Evolutionary conservation across 2,113 vertebrate species (phyloP), one percentile per base, ranked within the genome.

Genomic region (Notothenia rossii): DNA sequence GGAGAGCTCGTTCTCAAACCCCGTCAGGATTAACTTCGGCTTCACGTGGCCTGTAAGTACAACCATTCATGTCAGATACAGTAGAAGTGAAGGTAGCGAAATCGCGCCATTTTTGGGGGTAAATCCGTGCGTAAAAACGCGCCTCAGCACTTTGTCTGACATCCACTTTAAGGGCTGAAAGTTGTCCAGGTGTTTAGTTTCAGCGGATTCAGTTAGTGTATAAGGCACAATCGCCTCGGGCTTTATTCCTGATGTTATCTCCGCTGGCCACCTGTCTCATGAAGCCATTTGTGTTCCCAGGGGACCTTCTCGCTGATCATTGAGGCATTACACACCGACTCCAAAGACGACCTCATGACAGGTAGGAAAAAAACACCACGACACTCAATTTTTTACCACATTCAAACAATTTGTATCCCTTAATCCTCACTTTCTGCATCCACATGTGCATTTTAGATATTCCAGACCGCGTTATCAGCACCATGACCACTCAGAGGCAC

Each of bases 301-400:
- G 98, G 98, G 72, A 99, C 98, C 72, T 99, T 99, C 93, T 99
- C 98, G 0, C 95, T 99, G 85, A 99, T 99, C 90, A 98, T 99
- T 14, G 98, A 99, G 84, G 98, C 98, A 17, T 92, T 98, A 53
- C 97, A 99, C 84, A 96, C 98, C 0, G 97, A 99, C 84, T 97
- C 97, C 64, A 96, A 96, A 8, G 97, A 99, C 0, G 97, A 99
- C 87, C 96, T 99, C 18, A 96, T 95, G 25, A 97, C 97, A 96
- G 98, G 98, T 99, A 96, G 60, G 82, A 68, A 36, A 36, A 2
- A 45, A 50, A 58, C 66, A 49, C 53, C 18, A 48, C 22, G 2
- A 3, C 10, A 10, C 40, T 10, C 1, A 3, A 12, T 1, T 3
- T 22, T 59, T 0, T 0, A 0, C 20, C 48, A 43, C 78, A 5